A percentile compares a stretch with the other conserved stretches of the same genome.
Evolutionary conservation across 1,140 invertebrate genomes (phyloP).

Genomic region (Trinorchestia longiramus): DNA sequence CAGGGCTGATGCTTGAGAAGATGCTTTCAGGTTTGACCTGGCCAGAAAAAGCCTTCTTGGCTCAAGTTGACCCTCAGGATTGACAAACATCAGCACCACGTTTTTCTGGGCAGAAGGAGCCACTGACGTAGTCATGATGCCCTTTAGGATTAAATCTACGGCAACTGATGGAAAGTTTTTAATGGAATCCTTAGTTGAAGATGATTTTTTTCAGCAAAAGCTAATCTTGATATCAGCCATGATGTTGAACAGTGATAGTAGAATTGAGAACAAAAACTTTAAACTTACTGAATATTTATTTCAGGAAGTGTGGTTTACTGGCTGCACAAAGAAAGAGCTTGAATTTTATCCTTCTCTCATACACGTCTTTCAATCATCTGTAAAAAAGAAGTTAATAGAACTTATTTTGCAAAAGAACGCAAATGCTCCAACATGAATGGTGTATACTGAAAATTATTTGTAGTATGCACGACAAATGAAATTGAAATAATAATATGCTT

Average conservation of each 20-base stretch:
- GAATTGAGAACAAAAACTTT: neutral
- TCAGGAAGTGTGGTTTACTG: neutral
- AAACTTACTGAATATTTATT: neutral
- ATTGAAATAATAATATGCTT: neutral
- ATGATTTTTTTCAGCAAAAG: neutral
- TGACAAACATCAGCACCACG: neutral
- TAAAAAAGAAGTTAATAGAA: neutral
- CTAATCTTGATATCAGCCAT: neutral
- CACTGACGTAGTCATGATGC: neutral
- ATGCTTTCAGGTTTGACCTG: conserved; percentile 85
- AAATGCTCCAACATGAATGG: neutral
- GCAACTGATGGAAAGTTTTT: neutral
- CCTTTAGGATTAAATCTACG: neutral
- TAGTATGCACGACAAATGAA: neutral
- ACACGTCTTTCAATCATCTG: neutral
- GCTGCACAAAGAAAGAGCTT: neutral
- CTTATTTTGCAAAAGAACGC: neutral
- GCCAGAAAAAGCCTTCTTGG: neutral
- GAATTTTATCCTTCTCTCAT: neutral
- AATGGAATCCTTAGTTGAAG: neutral
- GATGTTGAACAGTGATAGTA: neutral
- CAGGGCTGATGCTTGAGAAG: conserved; percentile 89
- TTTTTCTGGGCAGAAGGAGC: neutral
- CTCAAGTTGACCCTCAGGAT: neutral
- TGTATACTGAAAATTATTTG: neutral